These are phyloP conservation scores for Monomorium pharaonis DNA, from an alignment of 1,140 invertebrate species.

Conservation along the genomic window DNA sequence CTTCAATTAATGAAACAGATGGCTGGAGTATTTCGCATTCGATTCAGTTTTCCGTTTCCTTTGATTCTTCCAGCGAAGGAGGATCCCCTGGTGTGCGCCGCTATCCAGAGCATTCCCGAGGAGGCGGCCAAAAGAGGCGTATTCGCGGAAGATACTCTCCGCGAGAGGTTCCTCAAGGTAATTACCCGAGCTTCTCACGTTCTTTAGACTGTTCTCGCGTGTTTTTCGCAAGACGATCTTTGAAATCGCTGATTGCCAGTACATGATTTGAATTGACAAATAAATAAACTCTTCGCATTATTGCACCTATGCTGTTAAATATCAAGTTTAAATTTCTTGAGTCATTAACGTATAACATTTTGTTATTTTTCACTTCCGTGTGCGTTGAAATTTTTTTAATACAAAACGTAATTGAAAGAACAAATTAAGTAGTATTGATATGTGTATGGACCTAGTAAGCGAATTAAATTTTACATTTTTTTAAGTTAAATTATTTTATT, in stretches of 20 bases:
- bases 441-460: too few relatives aligned
- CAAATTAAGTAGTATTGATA: too few relatives aligned
- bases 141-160: conserved; percentile 93
- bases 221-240: neutral
- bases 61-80: conserved; percentile 85
- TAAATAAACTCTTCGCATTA: too few relatives aligned
- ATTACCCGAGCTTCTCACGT: conserved; percentile 10
- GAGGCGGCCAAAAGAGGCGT: conserved; percentile 92
- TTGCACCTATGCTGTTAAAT: neutral
- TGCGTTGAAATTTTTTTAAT: too few relatives aligned
- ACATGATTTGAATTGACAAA: neutral
- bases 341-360: too few relatives aligned
- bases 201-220: neutral
- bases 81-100: conserved; percentile 90
- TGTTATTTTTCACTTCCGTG: too few relatives aligned
- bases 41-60: conserved; percentile 47
- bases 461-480: too few relatives aligned
- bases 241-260: neutral
- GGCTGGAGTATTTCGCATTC: neutral
- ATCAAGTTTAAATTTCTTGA: too few relatives aligned
- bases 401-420: too few relatives aligned
- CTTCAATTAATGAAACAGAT: conserved; percentile 6
- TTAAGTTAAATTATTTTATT: too few relatives aligned
- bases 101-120: conserved; percentile 91
- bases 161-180: conserved; percentile 94